Percentiles rank a stretch among this genome's conserved stretches.
Evolutionary conservation across 2,113 vertebrate genomes (phyloP).

Genomic region (Eclectus roratus): DNA sequence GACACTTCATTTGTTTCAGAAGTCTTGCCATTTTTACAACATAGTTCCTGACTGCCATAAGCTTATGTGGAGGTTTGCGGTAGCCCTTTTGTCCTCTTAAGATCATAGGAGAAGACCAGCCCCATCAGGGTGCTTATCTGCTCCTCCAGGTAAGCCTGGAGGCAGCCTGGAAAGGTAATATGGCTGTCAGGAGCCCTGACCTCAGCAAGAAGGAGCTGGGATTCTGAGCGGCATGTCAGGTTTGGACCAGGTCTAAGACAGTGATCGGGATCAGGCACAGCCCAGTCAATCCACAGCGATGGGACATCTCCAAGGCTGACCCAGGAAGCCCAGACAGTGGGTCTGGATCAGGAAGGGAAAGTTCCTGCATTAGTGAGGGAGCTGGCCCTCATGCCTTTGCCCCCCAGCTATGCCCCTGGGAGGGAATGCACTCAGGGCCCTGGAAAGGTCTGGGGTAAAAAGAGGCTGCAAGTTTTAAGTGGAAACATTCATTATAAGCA

Average conservation of each 20-base stretch:
- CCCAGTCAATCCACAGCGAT: not conserved
- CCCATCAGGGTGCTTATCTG: not conserved
- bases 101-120: not conserved
- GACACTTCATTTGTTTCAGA: not conserved
- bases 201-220: rapidly evolving
- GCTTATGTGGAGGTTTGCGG: not conserved
- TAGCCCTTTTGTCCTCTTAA: not conserved
- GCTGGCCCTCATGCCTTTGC: rapidly evolving
- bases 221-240: rapidly evolving
- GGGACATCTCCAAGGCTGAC: not conserved
- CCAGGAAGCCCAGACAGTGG: not conserved
- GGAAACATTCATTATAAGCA: not conserved
- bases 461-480: not conserved
- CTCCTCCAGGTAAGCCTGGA: not conserved
- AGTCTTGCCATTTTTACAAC: not conserved
- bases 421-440: not conserved
- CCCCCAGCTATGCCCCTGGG: not conserved
- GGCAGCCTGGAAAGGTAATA: not conserved
- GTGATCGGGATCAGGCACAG: not conserved
- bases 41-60: not conserved
- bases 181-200: not conserved
- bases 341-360: not conserved
- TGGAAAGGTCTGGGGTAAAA: not conserved
- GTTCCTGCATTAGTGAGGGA: not conserved
- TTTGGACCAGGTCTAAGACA: rapidly evolving